These are phyloP conservation scores for Zalophus californianus DNA, from an alignment of 2,797 vertebrate genomes.

Conservation along the genomic window DNA sequence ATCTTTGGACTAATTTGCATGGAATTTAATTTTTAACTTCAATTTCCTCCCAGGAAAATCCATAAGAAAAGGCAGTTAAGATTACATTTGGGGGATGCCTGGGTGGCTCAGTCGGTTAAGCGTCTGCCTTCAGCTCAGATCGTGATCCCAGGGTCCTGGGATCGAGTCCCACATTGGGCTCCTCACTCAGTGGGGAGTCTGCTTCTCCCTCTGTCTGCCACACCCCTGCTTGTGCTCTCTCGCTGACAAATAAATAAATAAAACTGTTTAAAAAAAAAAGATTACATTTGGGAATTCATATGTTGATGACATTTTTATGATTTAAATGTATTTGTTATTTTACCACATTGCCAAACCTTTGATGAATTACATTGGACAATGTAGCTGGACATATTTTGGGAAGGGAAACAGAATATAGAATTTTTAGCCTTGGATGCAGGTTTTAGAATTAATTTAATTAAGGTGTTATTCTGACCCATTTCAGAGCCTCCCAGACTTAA, in stretches of 20 bases:
- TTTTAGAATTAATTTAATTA: constrained; percentile 57
- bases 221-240: too few species aligned
- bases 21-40: constrained; percentile 71
- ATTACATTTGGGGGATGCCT: constrained; percentile 1
- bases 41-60: constrained; percentile 59
- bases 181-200: too few species aligned
- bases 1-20: constrained; percentile 63
- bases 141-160: too few species aligned
- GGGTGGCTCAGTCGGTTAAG: too few species aligned
- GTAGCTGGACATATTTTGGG: neutral
- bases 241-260: too few species aligned
- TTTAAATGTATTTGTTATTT: constrained; percentile 39
- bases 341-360: constrained; percentile 16
- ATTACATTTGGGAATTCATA: constrained; percentile 32
- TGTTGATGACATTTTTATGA: constrained; percentile 57
- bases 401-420: neutral
- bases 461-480: neutral
- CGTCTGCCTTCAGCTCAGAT: too few species aligned
- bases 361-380: neutral
- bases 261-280: neutral
- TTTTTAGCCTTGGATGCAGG: neutral
- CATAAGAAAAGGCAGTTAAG: constrained; percentile 46
- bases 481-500: constrained; percentile 6
- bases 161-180: too few species aligned
- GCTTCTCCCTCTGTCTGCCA: too few species aligned